Evolutionary conservation across 92 coral and sea anemone genomes (phyloP).

Genomic region (Ricordea florida): DNA sequence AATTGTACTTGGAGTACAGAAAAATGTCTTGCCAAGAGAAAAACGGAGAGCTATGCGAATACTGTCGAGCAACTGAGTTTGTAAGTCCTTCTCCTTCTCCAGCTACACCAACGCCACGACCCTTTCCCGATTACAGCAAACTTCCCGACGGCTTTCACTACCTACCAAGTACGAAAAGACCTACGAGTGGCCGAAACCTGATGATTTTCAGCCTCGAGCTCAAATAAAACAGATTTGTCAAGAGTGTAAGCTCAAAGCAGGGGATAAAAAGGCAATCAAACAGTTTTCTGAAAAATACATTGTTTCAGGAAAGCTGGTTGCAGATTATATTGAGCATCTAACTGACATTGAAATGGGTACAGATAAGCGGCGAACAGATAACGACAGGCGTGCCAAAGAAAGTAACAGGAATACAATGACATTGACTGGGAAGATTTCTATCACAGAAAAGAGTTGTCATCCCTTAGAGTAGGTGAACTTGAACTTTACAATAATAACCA

Average conservation of each 20-base stretch:
- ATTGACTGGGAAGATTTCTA: too few species aligned
- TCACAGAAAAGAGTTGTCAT: too few species aligned
- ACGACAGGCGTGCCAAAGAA: too few species aligned
- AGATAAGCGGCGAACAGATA: too few species aligned
- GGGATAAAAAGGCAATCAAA: conserved; percentile 42
- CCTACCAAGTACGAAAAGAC: conserved; percentile 52
- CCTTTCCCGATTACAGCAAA: conserved; percentile 47
- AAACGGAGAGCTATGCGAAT: conserved; percentile 40
- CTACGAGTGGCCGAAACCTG: conserved; percentile 46
- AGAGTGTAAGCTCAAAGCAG: conserved; percentile 47
- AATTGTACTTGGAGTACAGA: conserved; percentile 38
- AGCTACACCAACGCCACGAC: too few species aligned
- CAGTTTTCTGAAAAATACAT: conserved; percentile 28
- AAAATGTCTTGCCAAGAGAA: conserved; percentile 49
- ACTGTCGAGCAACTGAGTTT: conserved; percentile 34
- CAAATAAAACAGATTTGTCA: conserved; percentile 53
- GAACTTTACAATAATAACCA: too few species aligned
- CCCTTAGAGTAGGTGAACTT: too few species aligned
- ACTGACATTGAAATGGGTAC: too few species aligned
- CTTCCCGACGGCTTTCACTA: conserved; percentile 58
- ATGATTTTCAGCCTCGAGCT: conserved; percentile 63
- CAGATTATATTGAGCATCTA: conserved; percentile 11
- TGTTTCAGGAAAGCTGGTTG: conserved; percentile 47
- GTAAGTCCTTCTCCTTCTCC: conserved; percentile 24
- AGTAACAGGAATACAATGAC: too few species aligned